phyloP scores from a whole-genome alignment of 2,113 vertebrate species.

The Cavia aperea region DNA sequence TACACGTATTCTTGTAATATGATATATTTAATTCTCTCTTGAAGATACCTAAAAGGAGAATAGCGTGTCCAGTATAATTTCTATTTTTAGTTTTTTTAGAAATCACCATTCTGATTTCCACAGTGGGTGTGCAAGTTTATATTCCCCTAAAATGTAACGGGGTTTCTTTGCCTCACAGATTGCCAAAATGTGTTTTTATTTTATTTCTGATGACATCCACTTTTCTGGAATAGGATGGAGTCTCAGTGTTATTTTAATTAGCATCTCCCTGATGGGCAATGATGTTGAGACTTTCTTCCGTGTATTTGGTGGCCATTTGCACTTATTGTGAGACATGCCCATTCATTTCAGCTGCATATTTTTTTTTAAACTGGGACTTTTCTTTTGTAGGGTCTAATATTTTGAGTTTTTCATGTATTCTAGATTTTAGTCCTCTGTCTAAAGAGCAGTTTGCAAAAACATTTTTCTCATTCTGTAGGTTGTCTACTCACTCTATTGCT shows the following conservation, averaged over 20 bases:
- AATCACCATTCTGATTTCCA: not conserved
- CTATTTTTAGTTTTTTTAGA: not conserved
- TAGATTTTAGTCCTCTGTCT: not conserved
- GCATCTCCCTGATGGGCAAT: not conserved
- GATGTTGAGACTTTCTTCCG: not conserved
- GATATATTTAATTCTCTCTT: not conserved
- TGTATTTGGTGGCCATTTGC: not conserved
- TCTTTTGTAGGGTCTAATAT: not conserved
- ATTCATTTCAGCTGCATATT: not conserved
- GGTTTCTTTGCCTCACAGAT: not conserved
- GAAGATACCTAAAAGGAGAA: not conserved
- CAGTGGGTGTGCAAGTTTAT: not conserved
- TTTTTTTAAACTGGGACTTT: not conserved
- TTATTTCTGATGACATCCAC: not conserved
- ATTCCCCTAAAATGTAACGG: not conserved
- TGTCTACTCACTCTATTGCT: not conserved
- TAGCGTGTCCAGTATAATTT: not conserved
- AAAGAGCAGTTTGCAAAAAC: not conserved
- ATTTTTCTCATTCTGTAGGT: not conserved
- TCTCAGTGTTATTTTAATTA: not conserved
- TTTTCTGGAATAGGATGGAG: not conserved
- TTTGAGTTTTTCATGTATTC: not conserved
- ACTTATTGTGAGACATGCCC: not conserved
- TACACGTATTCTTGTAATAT: not conserved
- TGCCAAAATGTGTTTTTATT: not conserved